Conservation (phyloP, 2,113 vertebrate genomes). For the Dunckerocampus dactyliophorus region DNA sequence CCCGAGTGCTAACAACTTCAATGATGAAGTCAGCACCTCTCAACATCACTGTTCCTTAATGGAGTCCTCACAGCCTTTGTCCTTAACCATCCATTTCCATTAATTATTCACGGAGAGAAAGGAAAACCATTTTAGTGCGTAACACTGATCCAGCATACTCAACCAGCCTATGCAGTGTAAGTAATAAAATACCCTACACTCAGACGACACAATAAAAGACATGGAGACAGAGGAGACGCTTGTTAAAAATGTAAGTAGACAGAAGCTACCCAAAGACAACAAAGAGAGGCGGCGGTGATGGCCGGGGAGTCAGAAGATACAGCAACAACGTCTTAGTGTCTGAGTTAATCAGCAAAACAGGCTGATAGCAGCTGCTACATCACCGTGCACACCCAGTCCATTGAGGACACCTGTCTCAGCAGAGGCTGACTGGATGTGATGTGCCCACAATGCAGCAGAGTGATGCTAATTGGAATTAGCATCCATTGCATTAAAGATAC, state of each 20-base stretch:
- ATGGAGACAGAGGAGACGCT: slow-evolving; percentile 71
- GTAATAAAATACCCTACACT: slow-evolving; percentile 71
- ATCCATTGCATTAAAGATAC: slow-evolving; percentile 55
- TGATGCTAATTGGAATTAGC: slow-evolving; percentile 70
- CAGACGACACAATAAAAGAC: slow-evolving; percentile 74
- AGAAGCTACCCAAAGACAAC: slow-evolving; percentile 59
- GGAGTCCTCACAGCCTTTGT: slow-evolving; percentile 69
- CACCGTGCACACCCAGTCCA: slow-evolving; percentile 44
- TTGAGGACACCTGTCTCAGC: slow-evolving; percentile 58
- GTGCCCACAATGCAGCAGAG: slow-evolving; percentile 44
- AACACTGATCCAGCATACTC: slow-evolving; percentile 73
- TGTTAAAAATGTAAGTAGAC: slow-evolving; percentile 74
- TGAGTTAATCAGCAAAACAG: slow-evolving; percentile 66
- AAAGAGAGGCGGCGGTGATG: slow-evolving; percentile 33
- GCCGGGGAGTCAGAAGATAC: slow-evolving; percentile 61
- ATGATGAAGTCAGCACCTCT: slow-evolving; percentile 72
- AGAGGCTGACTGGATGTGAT: slow-evolving; percentile 62
- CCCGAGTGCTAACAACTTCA: slow-evolving; percentile 47
- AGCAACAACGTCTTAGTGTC: slow-evolving; percentile 67
- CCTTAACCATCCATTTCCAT: slow-evolving; percentile 72
- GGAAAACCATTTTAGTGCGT: slow-evolving; percentile 73
- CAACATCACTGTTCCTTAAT: slow-evolving; percentile 66
- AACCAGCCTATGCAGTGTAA: slow-evolving; percentile 73
- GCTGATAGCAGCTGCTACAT: slow-evolving; percentile 66
- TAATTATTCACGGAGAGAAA: slow-evolving; percentile 70